Base-by-base conservation (phyloP, 1,140 invertebrate species). In the Chionoecetes opilio region DNA sequence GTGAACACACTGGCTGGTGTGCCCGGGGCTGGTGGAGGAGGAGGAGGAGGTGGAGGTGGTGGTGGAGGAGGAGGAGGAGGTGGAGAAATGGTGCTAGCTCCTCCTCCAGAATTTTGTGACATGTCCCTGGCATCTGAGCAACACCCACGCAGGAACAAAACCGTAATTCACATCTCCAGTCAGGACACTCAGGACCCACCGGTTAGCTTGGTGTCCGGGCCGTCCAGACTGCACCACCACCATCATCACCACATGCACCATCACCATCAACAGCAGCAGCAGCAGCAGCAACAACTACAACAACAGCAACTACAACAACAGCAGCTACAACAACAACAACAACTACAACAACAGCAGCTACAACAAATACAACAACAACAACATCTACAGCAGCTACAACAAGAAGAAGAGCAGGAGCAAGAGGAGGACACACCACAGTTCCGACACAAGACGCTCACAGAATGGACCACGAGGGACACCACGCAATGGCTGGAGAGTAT, bases 101-200 rank as follows among this genome's bases (percentile, higher is more conserved):
- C 98, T n/a, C 98, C 98, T n/a, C 98, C 98, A 9, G 98, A 98
- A 96, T 98, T 98, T 96, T 98, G 97, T 87, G 98, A 97, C 82
- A 96, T 96, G 11, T 95, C 96, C n/a, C 95, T 96, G 84, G 97
- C 97, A 41, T 63, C 86, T 32, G 53, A 93, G 21, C 92, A 92
- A 11, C 53, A 89, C 37, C 63, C 63, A 53, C 88, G 91, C 41
- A 84, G 31, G 31, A 94, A 93, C 85, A 94, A 94, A 86, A 96
- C 94, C 0, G 96, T 95, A 21, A 95, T 94, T 82, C 96, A 96
- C 38, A 95, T 94, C 11, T 94, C 89, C 41, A 91, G 91, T 38
- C n/a, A n/a, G n/a, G 93, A 96, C 53, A 84, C 94, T 37, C 93
- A 85, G 38, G 95, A 96, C 38, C 37, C 63, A 26, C 53, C 95